phyloP scores from a whole-genome alignment of 2,113 vertebrate genomes.

The Ageneiosus marmoratus region DNA sequence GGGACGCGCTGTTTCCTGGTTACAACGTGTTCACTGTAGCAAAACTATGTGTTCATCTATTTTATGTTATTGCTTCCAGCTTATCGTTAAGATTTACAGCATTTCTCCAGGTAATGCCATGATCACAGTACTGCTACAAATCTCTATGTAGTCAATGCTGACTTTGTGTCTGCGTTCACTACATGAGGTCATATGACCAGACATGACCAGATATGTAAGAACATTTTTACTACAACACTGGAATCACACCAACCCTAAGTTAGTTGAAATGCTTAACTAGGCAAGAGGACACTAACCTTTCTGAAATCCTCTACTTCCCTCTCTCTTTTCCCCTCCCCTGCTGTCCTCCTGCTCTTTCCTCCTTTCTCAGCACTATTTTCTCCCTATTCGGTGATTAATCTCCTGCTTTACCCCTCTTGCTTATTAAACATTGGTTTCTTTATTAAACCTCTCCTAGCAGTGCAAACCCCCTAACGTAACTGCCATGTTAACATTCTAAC shows the following conservation, averaged over 20 bases:
- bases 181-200: background rate
- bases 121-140: background rate
- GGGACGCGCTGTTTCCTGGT: too few relatives aligned
- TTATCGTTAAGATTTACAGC: background rate
- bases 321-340: background rate
- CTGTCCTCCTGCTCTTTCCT: slow-evolving; percentile 2
- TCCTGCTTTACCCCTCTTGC: background rate
- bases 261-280: background rate
- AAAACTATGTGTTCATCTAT: background rate
- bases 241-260: background rate
- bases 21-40: too few relatives aligned
- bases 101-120: background rate
- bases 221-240: too few relatives aligned
- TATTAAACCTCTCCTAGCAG: background rate
- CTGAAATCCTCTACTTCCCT: slow-evolving; percentile 24
- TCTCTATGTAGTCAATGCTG: too few relatives aligned
- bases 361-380: slow-evolving; percentile 8
- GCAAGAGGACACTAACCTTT: slow-evolving; percentile 1
- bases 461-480: too few relatives aligned
- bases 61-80: background rate
- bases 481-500: background rate
- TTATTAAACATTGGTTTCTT: background rate
- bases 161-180: background rate
- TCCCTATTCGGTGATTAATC: slow-evolving; percentile 17
- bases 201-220: background rate